These are phyloP conservation scores for Neoaliturus tenellus DNA, from an alignment of 2,888 invertebrate species.

Conservation along the genomic window DNA sequence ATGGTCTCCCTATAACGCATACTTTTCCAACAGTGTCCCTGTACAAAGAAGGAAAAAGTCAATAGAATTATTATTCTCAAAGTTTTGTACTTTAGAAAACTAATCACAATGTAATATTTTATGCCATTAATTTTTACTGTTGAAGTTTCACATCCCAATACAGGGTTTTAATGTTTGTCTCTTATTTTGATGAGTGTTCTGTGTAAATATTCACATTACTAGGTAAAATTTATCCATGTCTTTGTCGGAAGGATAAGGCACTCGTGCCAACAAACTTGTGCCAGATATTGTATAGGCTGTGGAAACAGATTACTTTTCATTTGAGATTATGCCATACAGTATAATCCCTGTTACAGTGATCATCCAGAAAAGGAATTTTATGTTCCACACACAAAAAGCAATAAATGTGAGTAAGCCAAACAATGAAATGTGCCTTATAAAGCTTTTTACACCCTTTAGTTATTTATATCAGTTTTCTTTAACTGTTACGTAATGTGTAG, in stretches of 20 bases:
- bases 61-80: not conserved
- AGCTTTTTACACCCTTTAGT: not conserved
- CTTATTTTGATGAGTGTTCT: not conserved
- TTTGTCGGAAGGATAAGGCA: not conserved
- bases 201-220: not conserved
- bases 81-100: not conserved
- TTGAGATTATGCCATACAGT: not conserved
- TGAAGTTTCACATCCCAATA: not conserved
- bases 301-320: not conserved
- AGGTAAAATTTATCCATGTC: not conserved
- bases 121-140: not conserved
- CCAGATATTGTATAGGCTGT: not conserved
- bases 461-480: not conserved
- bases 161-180: not conserved
- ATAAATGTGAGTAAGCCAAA: slow-evolving; percentile 31
- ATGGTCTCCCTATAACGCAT: too few species aligned
- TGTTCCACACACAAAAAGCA: not conserved
- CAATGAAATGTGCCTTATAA: slow-evolving; percentile 29
- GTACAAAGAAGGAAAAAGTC: too few species aligned
- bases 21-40: too few species aligned
- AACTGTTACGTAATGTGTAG: not conserved
- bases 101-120: not conserved
- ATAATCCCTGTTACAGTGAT: not conserved
- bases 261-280: not conserved
- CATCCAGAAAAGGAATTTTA: not conserved